phyloP scores from a whole-genome alignment of 1,140 invertebrate genomes.

The Harlomillsia oculata region DNA sequence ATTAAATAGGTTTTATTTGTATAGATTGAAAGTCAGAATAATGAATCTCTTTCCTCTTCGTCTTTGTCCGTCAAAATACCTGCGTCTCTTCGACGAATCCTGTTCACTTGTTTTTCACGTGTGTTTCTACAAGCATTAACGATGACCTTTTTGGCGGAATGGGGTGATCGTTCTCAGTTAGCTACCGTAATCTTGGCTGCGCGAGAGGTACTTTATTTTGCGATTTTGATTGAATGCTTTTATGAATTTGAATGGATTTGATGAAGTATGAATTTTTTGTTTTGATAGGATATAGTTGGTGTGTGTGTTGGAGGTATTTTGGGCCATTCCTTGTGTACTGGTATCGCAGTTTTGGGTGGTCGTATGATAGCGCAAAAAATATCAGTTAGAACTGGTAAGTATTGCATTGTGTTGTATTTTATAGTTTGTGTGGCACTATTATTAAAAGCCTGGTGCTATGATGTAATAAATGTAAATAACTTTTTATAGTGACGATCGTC shows the following conservation, averaged over 20 bases:
- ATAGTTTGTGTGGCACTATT: not conserved
- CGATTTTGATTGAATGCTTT: not conserved
- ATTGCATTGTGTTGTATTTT: not conserved
- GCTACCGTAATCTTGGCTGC: slow-evolving; percentile 92
- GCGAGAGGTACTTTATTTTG: slow-evolving; percentile 51
- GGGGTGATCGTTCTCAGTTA: slow-evolving; percentile 95
- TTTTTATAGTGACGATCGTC: slow-evolving; percentile 75
- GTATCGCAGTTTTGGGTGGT: slow-evolving; percentile 90
- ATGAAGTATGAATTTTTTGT: not conserved
- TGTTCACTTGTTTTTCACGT: slow-evolving; percentile 52
- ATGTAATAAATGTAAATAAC: slow-evolving; percentile 9
- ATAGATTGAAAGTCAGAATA: not conserved
- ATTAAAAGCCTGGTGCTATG: not conserved
- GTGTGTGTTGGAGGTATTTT: slow-evolving; percentile 85
- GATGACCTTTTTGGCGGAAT: slow-evolving; percentile 95
- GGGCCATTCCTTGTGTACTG: slow-evolving; percentile 91
- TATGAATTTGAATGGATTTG: not conserved
- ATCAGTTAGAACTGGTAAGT: slow-evolving; percentile 73
- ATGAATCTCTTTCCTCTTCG: no score
- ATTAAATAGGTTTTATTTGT: not conserved
- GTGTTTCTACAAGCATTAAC: slow-evolving; percentile 87
- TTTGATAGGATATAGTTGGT: slow-evolving; percentile 70
- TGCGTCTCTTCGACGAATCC: slow-evolving; percentile 18
- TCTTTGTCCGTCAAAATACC: no score
- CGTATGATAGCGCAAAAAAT: slow-evolving; percentile 91